Base-by-base conservation (phyloP, 2,113 vertebrate species). In the Saguinus midas region DNA sequence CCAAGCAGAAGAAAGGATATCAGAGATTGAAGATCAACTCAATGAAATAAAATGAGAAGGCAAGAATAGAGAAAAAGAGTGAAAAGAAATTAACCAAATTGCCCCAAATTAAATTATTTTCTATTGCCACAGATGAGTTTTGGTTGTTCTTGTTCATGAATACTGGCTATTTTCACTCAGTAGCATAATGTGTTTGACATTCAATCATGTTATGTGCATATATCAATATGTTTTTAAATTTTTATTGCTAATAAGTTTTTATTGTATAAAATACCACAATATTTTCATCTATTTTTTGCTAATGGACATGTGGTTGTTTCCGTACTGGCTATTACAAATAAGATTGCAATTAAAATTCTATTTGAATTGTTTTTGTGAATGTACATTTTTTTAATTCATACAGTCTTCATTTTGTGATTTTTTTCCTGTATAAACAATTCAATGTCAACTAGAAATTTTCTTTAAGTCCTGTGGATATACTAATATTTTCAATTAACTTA, bases 401-500 rank as follows among this genome's bases (percentile, higher is more conserved):
- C 2, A n/a, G 40, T 75, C 45, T 1, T 29, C 18, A 14, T 85
- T 20, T 64, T 93, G 1, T 37, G 13, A 73, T 76, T 91, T 72
- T 32, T 94, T 84, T 75, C 12, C 78, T 50, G 66, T 10, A 87
- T 72, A 82, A 87, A 86, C n/a, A 96, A 50, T 92, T 76, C 87
- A 66, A 64, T 83, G n/a, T 76, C n/a, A 96, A 55, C 4, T 14
- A 66, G 35, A 12, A 95, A n/a, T 95, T 78, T 83, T 43, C 66
- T 61, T 84, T 72, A 92, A 72, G 23, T 79, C 10, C 91, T 9
- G 10, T 85, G 4, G 3, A 64, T 88, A 1, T 43, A 50, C 0
- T 25, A 48, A 85, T 94, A 87, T 89, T 86, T 94, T 93, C 73
- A 92, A 40, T 64, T 90, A 86, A 87, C 10, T 81, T 90, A 50